A percentile compares a stretch with the other conserved stretches of the same genome.
phyloP scores from a whole-genome alignment of 2,113 vertebrate genomes.

The Manacus vitellinus region DNA sequence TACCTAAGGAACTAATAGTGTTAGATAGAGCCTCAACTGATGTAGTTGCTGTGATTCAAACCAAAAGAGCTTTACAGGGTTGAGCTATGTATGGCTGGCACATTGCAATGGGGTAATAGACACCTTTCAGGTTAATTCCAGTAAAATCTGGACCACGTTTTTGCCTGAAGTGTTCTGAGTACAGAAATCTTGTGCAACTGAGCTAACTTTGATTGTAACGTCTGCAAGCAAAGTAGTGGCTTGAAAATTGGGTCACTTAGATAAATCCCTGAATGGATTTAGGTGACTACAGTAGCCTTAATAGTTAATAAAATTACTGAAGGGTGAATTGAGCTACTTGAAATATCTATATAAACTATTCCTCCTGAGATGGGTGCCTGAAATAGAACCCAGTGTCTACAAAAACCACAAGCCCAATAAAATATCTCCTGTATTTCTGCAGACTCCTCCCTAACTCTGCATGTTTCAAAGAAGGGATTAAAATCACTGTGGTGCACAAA shows the following conservation, averaged over 20 bases:
- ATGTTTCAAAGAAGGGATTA: conserved; percentile 5
- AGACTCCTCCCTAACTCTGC: background rate
- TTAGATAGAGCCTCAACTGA: background rate
- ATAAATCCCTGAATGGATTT: background rate
- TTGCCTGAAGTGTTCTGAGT: background rate
- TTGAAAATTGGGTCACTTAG: background rate
- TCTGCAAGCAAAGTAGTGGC: background rate
- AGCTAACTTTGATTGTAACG: background rate
- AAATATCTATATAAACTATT: background rate
- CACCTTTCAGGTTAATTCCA: background rate
- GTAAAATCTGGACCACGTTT: background rate
- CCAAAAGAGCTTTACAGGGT: background rate
- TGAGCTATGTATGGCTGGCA: background rate
- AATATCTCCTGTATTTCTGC: background rate
- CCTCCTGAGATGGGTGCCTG: background rate
- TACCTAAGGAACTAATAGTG: background rate
- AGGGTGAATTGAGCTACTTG: background rate
- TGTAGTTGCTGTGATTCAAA: background rate
- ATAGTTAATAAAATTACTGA: conserved; percentile 16
- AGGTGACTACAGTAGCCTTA: background rate
- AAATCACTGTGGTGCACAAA: background rate
- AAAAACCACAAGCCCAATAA: background rate
- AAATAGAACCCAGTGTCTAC: background rate
- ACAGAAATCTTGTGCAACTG: background rate
- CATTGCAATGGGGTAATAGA: background rate